Evolutionary conservation across 2,113 vertebrate genomes (phyloP).

Genomic region (Alouatta palliata): DNA sequence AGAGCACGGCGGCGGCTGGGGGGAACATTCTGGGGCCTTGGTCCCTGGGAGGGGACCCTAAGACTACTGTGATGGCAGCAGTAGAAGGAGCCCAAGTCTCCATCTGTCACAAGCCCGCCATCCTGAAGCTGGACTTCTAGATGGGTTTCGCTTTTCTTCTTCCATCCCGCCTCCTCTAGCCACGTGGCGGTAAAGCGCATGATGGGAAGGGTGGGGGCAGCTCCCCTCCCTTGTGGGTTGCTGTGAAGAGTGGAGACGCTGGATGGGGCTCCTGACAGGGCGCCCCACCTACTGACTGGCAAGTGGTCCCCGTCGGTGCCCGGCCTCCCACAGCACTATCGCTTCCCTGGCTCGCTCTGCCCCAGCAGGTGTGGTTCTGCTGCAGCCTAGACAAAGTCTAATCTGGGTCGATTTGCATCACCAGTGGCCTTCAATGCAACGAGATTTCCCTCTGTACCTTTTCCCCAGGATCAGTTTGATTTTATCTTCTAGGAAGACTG

Average conservation of each 20-base stretch:
- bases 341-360: neutral
- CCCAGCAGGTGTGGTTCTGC: neutral
- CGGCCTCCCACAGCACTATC: fast-evolving
- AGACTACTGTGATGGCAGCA: fast-evolving
- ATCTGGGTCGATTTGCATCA: neutral
- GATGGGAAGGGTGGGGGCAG: neutral
- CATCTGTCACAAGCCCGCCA: neutral
- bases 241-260: neutral
- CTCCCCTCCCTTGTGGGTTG: no score
- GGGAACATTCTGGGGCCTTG: neutral
- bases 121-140: neutral
- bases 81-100: neutral
- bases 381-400: neutral
- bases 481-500: neutral
- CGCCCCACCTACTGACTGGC: neutral
- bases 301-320: neutral
- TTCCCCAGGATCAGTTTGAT: neutral
- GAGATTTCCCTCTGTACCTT: neutral
- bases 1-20: fast-evolving
- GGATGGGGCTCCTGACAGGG: neutral
- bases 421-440: neutral
- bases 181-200: fast-evolving
- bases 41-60: neutral
- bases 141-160: neutral
- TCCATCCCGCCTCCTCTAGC: neutral